These are phyloP conservation scores for Tautogolabrus adspersus DNA, from an alignment of 2,113 vertebrate species.

Conservation along the genomic window DNA sequence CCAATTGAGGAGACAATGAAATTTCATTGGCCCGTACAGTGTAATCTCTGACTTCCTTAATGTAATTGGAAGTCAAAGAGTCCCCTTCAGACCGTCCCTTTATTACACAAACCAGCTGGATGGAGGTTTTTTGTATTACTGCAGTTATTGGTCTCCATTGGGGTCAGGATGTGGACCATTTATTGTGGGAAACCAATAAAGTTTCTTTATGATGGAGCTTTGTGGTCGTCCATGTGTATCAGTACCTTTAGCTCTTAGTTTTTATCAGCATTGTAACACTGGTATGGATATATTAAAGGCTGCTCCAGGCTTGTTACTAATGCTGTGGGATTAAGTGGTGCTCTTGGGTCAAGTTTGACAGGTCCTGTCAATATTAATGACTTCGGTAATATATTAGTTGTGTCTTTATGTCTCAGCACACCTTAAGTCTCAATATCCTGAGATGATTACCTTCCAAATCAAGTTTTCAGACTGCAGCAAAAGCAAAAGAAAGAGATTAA, in stretches of 20 bases:
- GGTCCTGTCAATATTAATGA: constrained; percentile 7
- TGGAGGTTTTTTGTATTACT: constrained; percentile 26
- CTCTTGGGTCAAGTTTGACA: neutral
- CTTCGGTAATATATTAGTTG: constrained; percentile 1
- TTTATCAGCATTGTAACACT: constrained; percentile 45
- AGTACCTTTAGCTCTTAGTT: constrained; percentile 33
- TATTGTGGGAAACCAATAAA: constrained; percentile 66
- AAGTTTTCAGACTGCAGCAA: constrained; percentile 8
- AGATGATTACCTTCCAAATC: constrained; percentile 29
- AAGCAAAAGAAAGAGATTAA: constrained; percentile 33
- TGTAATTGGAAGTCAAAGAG: constrained; percentile 72
- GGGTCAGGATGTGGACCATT: constrained; percentile 52
- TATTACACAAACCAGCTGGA: constrained; percentile 65
- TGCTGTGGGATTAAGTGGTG: constrained; percentile 15
- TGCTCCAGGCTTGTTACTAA: constrained; percentile 17
- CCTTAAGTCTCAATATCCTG: constrained; percentile 18
- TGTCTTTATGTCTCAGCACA: neutral
- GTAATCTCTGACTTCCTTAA: constrained; percentile 71
- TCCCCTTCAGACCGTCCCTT: constrained; percentile 54
- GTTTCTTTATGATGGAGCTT: constrained; percentile 54
- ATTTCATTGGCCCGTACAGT: constrained; percentile 65
- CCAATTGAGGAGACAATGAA: constrained; percentile 71
- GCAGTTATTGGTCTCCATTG: constrained; percentile 61
- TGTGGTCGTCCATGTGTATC: constrained; percentile 33
- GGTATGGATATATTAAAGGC: constrained; percentile 18